Percentiles rank a stretch among this genome's conserved stretches.
These are phyloP conservation scores for Serripes groenlandicus DNA, from an alignment of 2,888 invertebrate species.

Conservation along the genomic window DNA sequence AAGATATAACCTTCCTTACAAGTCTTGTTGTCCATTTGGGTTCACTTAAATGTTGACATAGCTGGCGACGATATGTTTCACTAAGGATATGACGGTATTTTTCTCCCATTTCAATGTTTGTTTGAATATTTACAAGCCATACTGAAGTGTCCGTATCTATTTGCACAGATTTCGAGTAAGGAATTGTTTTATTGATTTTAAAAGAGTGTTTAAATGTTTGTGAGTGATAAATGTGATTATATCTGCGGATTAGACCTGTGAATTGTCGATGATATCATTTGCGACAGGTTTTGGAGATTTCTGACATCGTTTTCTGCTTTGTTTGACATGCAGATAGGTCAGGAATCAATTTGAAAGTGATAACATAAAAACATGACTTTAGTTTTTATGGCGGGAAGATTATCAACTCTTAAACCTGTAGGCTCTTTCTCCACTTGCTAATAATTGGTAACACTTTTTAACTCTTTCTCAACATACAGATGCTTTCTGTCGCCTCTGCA, in stretches of 20 bases:
- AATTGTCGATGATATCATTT: slow-evolving; percentile 16
- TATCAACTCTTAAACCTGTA: no score
- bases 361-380: no score
- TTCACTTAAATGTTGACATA: slow-evolving; percentile 14
- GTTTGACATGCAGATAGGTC: slow-evolving; percentile 13
- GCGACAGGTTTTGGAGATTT: slow-evolving; percentile 19
- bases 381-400: no score
- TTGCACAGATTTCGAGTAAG: slow-evolving; percentile 44
- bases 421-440: no score
- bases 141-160: slow-evolving; percentile 43
- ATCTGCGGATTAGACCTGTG: slow-evolving; percentile 17
- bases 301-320: background rate
- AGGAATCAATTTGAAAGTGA: no score
- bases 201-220: slow-evolving; percentile 26
- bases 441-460: no score
- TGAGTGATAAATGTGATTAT: slow-evolving; percentile 10
- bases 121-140: slow-evolving; percentile 29
- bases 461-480: no score
- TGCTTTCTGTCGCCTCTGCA: no score
- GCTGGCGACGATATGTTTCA: slow-evolving; percentile 8
- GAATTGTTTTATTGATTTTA: slow-evolving; percentile 44
- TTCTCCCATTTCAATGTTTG: slow-evolving; percentile 33
- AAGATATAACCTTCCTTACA: no score
- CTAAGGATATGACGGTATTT: slow-evolving; percentile 24
- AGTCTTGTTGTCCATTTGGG: background rate